These are phyloP conservation scores for Dermolepida albohirtum DNA, from an alignment of 2,888 invertebrate genomes.

Conservation along the genomic window DNA sequence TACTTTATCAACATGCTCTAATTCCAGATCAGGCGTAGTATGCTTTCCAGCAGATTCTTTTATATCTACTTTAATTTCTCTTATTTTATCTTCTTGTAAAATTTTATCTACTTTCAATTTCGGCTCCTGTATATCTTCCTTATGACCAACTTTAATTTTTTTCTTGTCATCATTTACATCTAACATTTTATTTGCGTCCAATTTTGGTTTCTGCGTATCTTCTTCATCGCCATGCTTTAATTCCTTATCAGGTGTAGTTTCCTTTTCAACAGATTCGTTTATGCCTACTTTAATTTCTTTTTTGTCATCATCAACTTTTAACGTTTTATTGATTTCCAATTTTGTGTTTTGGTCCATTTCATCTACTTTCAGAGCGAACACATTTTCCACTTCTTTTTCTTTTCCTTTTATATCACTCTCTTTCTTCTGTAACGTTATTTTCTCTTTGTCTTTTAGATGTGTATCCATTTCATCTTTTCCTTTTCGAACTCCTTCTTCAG, in stretches of 20 bases:
- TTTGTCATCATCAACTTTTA: no score
- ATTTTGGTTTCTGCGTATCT: conserved; percentile 41
- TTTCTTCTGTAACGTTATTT: conserved; percentile 42
- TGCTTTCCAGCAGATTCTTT: conserved; percentile 5
- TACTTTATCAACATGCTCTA: conserved; percentile 44
- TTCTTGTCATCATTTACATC: conserved; percentile 49
- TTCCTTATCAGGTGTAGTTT: conserved; percentile 9
- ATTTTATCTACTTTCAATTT: conserved; percentile 46
- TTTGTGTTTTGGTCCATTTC: conserved; percentile 45
- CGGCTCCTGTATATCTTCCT: no score
- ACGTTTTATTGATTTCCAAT: conserved; percentile 43
- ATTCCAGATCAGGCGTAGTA: conserved; percentile 43
- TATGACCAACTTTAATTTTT: no score
- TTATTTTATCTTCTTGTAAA: conserved; percentile 44
- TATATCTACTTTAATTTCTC: conserved; percentile 36
- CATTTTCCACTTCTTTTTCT: conserved; percentile 44
- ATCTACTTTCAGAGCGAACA: conserved; percentile 36
- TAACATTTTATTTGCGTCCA: conserved; percentile 47
- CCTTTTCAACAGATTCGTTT: conserved; percentile 54
- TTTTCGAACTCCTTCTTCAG: no score
- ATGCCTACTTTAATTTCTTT: conserved; percentile 45
- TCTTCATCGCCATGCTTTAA: conserved; percentile 34
- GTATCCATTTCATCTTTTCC: conserved; percentile 9
- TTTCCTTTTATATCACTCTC: conserved; percentile 40
- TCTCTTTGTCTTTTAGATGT: conserved; percentile 46